A percentile compares a stretch with the other conserved stretches of the same genome.
Evolutionary conservation across 2,113 vertebrate genomes (phyloP).

Genomic region (Ariopsis seemanni): DNA sequence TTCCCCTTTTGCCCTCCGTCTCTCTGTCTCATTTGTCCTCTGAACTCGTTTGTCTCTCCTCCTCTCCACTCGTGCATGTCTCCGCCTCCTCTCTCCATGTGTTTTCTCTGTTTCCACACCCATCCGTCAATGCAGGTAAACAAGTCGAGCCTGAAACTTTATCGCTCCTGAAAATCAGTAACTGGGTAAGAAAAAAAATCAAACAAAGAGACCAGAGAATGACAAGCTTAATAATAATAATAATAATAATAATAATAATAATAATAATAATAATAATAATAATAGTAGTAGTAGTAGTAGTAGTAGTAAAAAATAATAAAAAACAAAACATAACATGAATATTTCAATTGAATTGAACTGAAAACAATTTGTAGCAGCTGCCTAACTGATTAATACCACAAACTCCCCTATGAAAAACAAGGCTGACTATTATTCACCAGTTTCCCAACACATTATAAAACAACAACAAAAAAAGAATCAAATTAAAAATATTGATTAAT

Average conservation of each 20-base stretch:
- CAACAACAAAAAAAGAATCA: not conserved
- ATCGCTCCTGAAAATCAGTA: constrained; percentile 29
- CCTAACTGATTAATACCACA: not conserved
- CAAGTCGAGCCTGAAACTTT: constrained; percentile 41
- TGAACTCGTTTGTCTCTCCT: constrained; percentile 3
- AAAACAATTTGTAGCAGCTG: not conserved
- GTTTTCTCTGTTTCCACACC: constrained; percentile 46
- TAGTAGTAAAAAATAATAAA: not conserved
- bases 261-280: not conserved
- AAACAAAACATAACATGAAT: not conserved
- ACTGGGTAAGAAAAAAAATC: not conserved
- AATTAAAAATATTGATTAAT: not conserved
- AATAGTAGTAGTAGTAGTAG: no score
- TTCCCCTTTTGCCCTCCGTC: constrained; percentile 55
- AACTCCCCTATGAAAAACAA: not conserved
- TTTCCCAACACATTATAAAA: not conserved
- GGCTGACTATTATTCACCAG: not conserved
- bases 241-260: not conserved
- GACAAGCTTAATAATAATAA: not conserved
- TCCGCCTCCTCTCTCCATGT: constrained; percentile 18
- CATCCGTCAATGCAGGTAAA: constrained; percentile 47
- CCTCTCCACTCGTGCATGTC: not conserved
- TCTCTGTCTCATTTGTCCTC: constrained; percentile 17
- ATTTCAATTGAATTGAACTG: not conserved
- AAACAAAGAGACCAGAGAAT: not conserved